A percentile compares a stretch with the other conserved stretches of the same genome.
phyloP scores from a whole-genome alignment of 30 jellyfish, hydroid and myxozoan genomes.

The Hydractinia symbiolongicarpus region DNA sequence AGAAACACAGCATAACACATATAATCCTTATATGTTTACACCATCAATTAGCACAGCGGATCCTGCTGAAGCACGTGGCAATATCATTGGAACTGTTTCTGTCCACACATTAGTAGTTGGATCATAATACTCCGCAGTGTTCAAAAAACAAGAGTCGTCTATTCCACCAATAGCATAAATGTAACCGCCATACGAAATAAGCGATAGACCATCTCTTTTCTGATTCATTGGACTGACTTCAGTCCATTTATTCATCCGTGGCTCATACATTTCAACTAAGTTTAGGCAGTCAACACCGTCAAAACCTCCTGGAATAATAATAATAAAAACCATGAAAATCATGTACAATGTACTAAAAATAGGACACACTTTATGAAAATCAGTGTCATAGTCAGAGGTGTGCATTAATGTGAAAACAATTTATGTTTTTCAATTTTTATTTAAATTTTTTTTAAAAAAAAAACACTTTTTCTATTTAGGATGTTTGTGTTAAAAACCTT shows the following conservation, averaged over 20 bases:
- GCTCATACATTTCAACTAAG: slow-evolving; percentile 85
- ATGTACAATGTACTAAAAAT: too few species aligned
- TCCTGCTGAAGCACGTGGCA: slow-evolving; percentile 95
- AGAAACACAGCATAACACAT: too few species aligned
- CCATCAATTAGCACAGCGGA: slow-evolving; percentile 54
- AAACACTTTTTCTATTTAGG: too few species aligned
- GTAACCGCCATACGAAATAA: slow-evolving; percentile 85
- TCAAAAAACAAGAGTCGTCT: slow-evolving; percentile 90
- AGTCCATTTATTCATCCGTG: slow-evolving; percentile 78
- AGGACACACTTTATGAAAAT: too few species aligned
- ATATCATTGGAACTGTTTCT: slow-evolving; percentile 49
- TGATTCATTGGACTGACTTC: slow-evolving; percentile 65
- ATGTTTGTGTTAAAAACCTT: too few species aligned
- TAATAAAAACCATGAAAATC: too few species aligned
- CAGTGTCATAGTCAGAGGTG: too few species aligned
- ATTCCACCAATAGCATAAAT: slow-evolving; percentile 93
- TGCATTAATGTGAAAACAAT: too few species aligned
- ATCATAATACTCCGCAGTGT: slow-evolving; percentile 87
- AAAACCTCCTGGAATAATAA: slow-evolving; percentile 63
- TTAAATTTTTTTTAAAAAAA: too few species aligned
- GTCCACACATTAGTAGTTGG: slow-evolving; percentile 77
- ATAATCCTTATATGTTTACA: too few species aligned
- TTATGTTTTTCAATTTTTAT: too few species aligned
- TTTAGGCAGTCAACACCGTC: slow-evolving; percentile 85
- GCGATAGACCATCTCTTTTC: slow-evolving; percentile 91